Conservation (phyloP, 2,113 vertebrate species). For the Vanacampus margaritifer region DNA sequence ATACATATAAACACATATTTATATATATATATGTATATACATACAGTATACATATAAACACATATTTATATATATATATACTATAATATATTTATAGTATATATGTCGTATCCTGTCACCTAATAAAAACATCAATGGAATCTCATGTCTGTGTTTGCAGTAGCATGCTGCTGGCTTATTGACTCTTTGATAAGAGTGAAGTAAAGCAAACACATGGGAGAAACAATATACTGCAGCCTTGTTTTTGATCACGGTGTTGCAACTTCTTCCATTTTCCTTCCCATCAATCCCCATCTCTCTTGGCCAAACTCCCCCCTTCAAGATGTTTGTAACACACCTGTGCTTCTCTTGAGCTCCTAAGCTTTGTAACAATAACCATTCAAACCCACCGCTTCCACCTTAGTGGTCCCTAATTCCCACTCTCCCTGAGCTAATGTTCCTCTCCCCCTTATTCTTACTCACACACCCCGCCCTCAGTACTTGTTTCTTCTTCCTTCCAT, state of each 20-base stretch:
- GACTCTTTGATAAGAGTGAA: constrained; percentile 33
- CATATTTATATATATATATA: no score
- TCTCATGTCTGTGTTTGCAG: neutral
- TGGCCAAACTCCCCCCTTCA: constrained; percentile 7
- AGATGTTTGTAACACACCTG: constrained; percentile 16
- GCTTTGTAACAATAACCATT: constrained; percentile 40
- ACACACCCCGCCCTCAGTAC: constrained; percentile 5
- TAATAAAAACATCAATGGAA: neutral
- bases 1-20: no score
- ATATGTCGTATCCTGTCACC: neutral
- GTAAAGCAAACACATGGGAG: constrained; percentile 19
- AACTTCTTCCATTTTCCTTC: constrained; percentile 3
- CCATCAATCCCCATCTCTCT: constrained; percentile 18
- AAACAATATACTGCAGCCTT: constrained; percentile 20
- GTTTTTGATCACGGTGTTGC: constrained; percentile 26
- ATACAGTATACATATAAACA: no score
- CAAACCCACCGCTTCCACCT: constrained; percentile 3
- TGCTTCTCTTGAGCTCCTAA: constrained; percentile 10
- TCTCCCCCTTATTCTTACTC: constrained; percentile 5
- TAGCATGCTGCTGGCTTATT: constrained; percentile 19
- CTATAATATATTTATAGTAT: no score
- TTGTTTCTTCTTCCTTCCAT: constrained; percentile 12
- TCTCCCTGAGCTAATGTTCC: constrained; percentile 33
- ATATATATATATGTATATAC: no score
- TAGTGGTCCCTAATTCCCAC: constrained; percentile 27